Evolutionary conservation across 2,113 vertebrate genomes (phyloP), one percentile per base, ranked within the genome.

Genomic region (Melanotaenia duboulayi): DNA sequence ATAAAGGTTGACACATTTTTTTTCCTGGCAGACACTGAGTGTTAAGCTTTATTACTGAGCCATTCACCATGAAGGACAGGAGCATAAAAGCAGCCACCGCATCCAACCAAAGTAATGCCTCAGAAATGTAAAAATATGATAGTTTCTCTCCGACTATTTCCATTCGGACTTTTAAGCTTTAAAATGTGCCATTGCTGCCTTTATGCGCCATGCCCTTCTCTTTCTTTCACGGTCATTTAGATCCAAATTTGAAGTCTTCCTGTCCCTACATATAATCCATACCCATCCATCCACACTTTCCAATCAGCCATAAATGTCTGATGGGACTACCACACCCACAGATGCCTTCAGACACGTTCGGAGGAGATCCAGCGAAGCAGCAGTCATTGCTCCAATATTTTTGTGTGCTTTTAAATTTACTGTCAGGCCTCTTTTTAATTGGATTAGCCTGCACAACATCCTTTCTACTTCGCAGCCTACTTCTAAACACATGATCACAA

Each of bases 21-120:
- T 54, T 59, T 54, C 74, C 89, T 65, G 82, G 89, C 91, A 92
- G 83, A 90, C 84, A 86, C 82, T 89, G 89, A 92, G 90, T 89
- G 83, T 85, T 80, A 81, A 90, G 74, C 81, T 90, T 87, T 83
- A 86, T 67, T 60, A 78, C 71, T 68, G 76, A 88, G 67, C 76
- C 89, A 87, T 84, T 92, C 75, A 80, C 68, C 73, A 55, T 28
- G 55, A 86, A 86, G 85, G 87, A 80, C 71, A 65, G 74, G 73
- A 69, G 67, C 76, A 71, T 90, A 88, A 91, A 93, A 89, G 87
- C 91, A 93, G 91, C 84, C 42, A 46, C 68, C 40, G 50, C 71
- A 72, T 61, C 65, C 51, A 72, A 50, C 40, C 48, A 65, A 70
- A 73, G 32, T 14, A 48, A 61, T 14, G 66, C 60, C 22, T 10